Evolutionary conservation across 2,113 vertebrate species (phyloP).

Genomic region (Tragulus kanchil): DNA sequence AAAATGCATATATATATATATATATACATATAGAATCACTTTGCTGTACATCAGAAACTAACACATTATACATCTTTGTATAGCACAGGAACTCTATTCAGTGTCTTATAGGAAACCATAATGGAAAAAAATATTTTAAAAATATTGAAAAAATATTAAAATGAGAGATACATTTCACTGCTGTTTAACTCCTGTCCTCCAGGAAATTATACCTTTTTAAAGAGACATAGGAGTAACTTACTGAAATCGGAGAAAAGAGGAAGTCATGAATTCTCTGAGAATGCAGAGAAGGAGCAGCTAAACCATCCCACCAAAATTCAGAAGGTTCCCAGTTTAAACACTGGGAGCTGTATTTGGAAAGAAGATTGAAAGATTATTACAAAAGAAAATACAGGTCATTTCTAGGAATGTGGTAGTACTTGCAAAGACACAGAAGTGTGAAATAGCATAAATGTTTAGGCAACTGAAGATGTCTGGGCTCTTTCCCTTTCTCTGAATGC

Average conservation of each 20-base stretch:
- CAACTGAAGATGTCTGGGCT: not conserved
- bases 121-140: not conserved
- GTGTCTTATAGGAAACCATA: not conserved
- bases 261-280: not conserved
- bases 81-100: not conserved
- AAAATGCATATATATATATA: not conserved
- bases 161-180: not conserved
- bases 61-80: not conserved
- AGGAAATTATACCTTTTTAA: not conserved
- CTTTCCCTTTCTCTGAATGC: not conserved
- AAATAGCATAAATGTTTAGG: not conserved
- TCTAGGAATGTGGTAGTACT: not conserved
- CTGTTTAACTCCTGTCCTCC: not conserved
- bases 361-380: not conserved
- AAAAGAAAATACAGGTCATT: not conserved
- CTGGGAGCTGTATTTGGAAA: not conserved
- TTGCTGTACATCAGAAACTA: not conserved
- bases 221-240: not conserved
- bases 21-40: not conserved
- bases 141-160: not conserved
- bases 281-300: not conserved
- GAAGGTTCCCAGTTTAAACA: not conserved
- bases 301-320: not conserved
- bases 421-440: not conserved
- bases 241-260: not conserved